Conservation (phyloP, 2,888 invertebrate species). For the Leistus spinibarbis region DNA sequence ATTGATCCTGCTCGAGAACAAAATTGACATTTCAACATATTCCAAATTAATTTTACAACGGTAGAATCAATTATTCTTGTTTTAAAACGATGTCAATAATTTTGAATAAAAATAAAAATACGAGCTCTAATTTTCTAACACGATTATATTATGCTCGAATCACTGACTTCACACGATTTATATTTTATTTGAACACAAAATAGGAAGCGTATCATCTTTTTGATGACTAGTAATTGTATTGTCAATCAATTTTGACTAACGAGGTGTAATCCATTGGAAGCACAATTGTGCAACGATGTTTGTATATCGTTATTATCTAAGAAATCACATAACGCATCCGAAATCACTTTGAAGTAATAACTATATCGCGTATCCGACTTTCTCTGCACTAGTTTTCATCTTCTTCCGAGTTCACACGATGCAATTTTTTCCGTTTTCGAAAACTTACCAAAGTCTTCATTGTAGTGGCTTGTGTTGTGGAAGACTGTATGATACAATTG, state of each 20-base stretch:
- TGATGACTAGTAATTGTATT: no score
- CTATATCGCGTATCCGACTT: neutral
- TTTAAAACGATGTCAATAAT: no score
- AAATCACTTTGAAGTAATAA: neutral
- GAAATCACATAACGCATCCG: neutral
- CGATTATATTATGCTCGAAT: no score
- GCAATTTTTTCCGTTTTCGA: neutral
- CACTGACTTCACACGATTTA: no score
- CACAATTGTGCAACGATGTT: neutral
- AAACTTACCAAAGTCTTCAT: conserved; percentile 45
- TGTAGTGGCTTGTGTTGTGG: conserved; percentile 38
- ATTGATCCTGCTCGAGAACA: no score
- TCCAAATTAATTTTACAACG: no score
- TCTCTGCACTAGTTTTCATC: neutral
- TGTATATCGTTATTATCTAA: neutral
- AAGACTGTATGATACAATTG: conserved; percentile 39
- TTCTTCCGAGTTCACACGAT: conserved; percentile 21
- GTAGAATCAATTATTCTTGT: no score
- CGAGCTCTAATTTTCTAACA: no score
- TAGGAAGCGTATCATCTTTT: no score
- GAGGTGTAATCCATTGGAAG: neutral
- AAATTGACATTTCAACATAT: no score
- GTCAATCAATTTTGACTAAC: neutral
- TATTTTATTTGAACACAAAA: no score
- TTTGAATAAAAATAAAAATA: no score